Evolutionary conservation across 2,797 vertebrate species (phyloP), one percentile per base, ranked within the genome.

Genomic region (Discoglossus pictus): DNA sequence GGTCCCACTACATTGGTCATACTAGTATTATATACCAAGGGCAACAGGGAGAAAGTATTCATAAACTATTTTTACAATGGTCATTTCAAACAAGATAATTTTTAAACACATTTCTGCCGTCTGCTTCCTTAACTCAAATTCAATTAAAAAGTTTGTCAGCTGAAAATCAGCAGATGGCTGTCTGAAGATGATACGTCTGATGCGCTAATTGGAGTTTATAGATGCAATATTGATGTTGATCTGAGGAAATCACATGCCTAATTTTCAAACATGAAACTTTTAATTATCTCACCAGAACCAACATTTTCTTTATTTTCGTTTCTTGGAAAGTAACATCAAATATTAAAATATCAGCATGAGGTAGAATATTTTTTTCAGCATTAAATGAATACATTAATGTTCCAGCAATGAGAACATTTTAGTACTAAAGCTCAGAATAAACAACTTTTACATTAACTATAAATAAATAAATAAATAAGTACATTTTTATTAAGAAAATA

Each of bases 131-230:
- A 20, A 15, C 27, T 38, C 16, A 15, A 40, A 50, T 20, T 67
- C 12, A 27, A 59, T 34, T 62, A 23, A n/a, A 23, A 48, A 23
- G 4, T 34, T 36, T 63, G 60, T 63, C 15, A 63, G 42, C 51
- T 56, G 35, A 48, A 70, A 70, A 18, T 21, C 7, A 70, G 20
- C 60, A 70, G 68, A 63, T 70, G 59, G 43, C 15, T 51, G 43
- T 56, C 60, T 63, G 36, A 50, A 63, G 23, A 42, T 56, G 31
- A 42, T 43, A 63, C 53, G 17, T 63, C 20, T 42, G 36, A 63
- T 42, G 24, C n/a, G 18, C 21, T 63, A 63, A 70, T 56, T 62
- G 66, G 11, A 55, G 59, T 55, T 47, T 70, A 48, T 20, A 12
- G 35, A 20, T 50, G 36, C 44, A 35, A 52, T 46, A 60, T 52